Evolutionary conservation across 2,888 invertebrate genomes (phyloP).

Genomic region (Lacanobia wlatinum): DNA sequence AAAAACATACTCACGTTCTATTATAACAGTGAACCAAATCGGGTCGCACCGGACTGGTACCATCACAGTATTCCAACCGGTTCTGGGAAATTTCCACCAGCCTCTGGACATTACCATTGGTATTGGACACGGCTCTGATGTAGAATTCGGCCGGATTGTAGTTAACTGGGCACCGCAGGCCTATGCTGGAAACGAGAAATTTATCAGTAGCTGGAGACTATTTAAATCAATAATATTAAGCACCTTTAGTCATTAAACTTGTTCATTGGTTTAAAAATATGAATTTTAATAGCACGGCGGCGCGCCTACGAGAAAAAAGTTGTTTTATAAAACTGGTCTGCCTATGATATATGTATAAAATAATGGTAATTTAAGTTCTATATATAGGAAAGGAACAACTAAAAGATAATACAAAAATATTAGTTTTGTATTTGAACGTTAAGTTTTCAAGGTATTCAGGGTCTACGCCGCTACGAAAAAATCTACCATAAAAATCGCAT

Average conservation of each 20-base stretch:
- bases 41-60: slow-evolving; percentile 59
- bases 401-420: not conserved
- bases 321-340: not conserved
- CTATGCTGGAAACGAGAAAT: slow-evolving; percentile 87
- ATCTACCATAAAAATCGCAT: not conserved
- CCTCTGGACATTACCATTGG: slow-evolving; percentile 63
- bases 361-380: not conserved
- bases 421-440: not conserved
- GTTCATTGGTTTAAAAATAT: not conserved
- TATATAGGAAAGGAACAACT: not conserved
- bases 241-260: no score
- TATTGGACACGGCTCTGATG: slow-evolving; percentile 88
- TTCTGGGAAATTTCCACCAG: slow-evolving; percentile 72
- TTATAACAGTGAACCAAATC: slow-evolving; percentile 46
- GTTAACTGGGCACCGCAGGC: slow-evolving; percentile 92
- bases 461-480: slow-evolving; percentile 20
- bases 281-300: no score
- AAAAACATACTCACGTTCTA: slow-evolving; percentile 69
- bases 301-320: not conserved
- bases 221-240: not conserved
- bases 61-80: slow-evolving; percentile 57
- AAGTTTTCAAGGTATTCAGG: not conserved
- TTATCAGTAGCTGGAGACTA: not conserved
- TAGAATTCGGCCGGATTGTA: slow-evolving; percentile 97
- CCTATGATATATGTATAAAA: not conserved